Evolutionary conservation across 2,113 vertebrate genomes (phyloP).

Genomic region (Myiozetetes cayanensis): DNA sequence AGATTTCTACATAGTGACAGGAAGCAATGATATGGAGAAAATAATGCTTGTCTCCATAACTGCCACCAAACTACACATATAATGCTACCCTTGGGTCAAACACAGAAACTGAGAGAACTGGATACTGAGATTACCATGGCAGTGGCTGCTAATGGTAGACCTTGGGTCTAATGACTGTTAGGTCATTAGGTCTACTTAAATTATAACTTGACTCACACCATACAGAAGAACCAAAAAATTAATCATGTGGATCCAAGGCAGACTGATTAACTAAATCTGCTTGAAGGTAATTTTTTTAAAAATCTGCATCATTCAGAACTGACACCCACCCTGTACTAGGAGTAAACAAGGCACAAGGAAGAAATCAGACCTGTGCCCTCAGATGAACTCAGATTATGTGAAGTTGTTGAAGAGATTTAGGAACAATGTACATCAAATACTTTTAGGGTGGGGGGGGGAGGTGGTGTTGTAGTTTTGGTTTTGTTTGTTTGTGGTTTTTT

Average conservation of each 20-base stretch:
- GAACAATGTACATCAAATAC: background rate
- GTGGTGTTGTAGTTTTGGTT: background rate
- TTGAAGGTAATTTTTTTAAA: background rate
- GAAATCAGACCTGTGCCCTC: background rate
- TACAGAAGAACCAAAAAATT: background rate
- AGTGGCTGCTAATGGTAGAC: background rate
- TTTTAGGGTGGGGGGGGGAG: background rate
- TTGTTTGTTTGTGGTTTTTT: background rate
- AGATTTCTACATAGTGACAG: background rate
- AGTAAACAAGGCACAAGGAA: background rate
- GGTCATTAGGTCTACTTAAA: background rate
- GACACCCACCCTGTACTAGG: background rate
- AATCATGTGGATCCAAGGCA: background rate
- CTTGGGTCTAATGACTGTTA: background rate
- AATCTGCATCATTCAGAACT: background rate
- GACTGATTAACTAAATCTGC: background rate
- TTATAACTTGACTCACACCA: background rate
- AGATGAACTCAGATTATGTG: background rate
- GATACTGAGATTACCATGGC: background rate
- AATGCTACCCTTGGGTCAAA: background rate
- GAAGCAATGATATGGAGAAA: background rate
- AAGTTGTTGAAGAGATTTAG: background rate
- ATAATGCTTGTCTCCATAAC: accelerated
- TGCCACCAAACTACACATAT: accelerated
- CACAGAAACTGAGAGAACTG: background rate